A percentile compares a stretch with the other conserved stretches of the same genome.
phyloP scores from a whole-genome alignment of 2,113 vertebrate species.

The Alectura lathami region DNA sequence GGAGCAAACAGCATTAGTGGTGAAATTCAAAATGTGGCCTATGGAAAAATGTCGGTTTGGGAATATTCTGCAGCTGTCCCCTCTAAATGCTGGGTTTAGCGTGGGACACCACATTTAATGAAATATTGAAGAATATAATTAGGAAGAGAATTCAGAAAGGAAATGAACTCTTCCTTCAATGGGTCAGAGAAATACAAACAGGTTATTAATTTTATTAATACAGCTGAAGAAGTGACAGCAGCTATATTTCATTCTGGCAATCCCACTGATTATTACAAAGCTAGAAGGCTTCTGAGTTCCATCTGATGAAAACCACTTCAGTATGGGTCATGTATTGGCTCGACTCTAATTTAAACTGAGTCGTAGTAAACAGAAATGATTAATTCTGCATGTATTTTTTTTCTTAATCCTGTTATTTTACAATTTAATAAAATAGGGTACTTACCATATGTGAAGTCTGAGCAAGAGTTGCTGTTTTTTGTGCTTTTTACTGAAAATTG shows the following conservation, averaged over 20 bases:
- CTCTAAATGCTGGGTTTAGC: neutral
- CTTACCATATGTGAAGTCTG: neutral
- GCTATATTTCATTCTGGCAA: neutral
- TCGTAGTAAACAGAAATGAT: neutral
- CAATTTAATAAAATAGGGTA: neutral
- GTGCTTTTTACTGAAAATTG: neutral
- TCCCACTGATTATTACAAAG: neutral
- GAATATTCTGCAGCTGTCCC: neutral
- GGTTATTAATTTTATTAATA: neutral
- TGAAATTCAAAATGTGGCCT: neutral
- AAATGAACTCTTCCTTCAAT: neutral
- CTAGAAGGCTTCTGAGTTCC: neutral
- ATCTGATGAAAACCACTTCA: neutral
- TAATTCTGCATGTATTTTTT: neutral
- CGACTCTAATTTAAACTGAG: neutral
- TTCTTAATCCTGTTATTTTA: neutral
- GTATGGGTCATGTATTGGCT: neutral
- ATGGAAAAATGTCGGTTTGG: neutral
- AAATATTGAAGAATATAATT: neutral
- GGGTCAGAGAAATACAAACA: neutral
- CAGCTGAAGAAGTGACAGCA: neutral
- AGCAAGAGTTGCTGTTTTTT: neutral
- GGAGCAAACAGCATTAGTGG: neutral
- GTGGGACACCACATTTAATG: neutral
- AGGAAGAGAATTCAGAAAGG: neutral